Evolutionary conservation across 2,113 vertebrate genomes (phyloP).

Genomic region (Ivindomyrus marchei): DNA sequence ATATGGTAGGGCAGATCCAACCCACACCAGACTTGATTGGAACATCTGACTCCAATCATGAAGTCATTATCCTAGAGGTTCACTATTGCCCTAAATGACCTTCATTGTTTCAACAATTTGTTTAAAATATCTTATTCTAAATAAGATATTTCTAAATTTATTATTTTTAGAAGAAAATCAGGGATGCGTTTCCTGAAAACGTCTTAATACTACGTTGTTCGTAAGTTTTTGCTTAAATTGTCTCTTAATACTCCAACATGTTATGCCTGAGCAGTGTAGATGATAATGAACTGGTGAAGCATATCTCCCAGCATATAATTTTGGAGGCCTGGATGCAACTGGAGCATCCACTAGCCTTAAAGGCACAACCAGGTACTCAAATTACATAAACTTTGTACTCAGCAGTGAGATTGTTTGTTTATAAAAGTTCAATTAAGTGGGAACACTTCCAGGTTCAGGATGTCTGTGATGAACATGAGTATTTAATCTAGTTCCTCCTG

Average conservation of each 20-base stretch:
- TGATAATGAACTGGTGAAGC: neutral
- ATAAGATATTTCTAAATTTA: neutral
- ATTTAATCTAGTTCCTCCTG: neutral
- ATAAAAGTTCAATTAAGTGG: neutral
- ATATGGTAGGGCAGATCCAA: neutral
- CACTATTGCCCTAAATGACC: neutral
- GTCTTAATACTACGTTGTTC: too few relatives aligned
- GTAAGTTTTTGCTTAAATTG: too few relatives aligned
- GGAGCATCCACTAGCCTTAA: neutral
- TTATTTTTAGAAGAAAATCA: neutral
- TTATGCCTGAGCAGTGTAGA: neutral
- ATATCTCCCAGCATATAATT: neutral
- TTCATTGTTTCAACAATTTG: neutral
- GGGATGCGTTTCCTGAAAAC: too few relatives aligned
- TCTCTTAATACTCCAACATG: neutral
- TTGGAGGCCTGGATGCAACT: neutral
- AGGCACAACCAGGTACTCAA: neutral
- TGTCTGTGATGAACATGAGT: neutral
- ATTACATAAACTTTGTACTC: neutral
- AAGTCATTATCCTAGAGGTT: neutral
- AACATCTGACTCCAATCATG: neutral
- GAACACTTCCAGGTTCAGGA: neutral
- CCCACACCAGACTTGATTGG: neutral
- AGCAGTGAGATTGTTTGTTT: neutral
- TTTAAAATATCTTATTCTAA: neutral